Evolutionary conservation across 2,888 invertebrate genomes (phyloP), one percentile per base, ranked within the genome.

Genomic region (Pammene fasciana): DNA sequence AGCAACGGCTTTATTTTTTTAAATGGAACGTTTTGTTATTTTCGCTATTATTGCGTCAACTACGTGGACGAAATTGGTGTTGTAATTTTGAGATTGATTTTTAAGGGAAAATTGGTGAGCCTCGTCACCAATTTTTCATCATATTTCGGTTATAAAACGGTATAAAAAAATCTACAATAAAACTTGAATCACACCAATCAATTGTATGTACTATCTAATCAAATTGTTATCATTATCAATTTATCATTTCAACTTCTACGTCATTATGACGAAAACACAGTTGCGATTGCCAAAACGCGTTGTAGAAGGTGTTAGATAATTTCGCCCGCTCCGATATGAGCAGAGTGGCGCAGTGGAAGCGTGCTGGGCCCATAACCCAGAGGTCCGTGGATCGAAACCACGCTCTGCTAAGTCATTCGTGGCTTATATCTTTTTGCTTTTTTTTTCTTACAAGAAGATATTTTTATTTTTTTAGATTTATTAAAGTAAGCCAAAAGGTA

Each of bases 351-450:
- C 95, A 95, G 95, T 95, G 95, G 95, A 95, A 95, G 95, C 95
- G 95, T 95, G 95, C 95, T 95, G 95, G 95, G 95, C 95, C 95
- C 95, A 95, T 95, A 95, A 96, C 95, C 96, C 96, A 96, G 96
- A 96, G 96, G 95, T 96, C 96, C 96, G 96, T 96, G 95, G 96
- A 96, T 96, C 95, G 96, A 96, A 96, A 96, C 96, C 95, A 96
- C 95, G 96, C 95, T 95, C 95, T 95, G 95, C 95, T 95, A 95
- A 14, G 61, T 13, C 16, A 10, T 48, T 16, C 16, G 46, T n/a
- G 41, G 13, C 46, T 10, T 14, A n/a, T 11, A 5, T 1, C 78
- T 86, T 88, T 87, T 83, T 78, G 72, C 5, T 1, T 70, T 65
- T 72, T 75, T 65, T 72, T 75, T 70, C 26, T 1, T 10, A 18